phyloP scores from a whole-genome alignment of 2,797 vertebrate species.

The Sebastes melanostomus region DNA sequence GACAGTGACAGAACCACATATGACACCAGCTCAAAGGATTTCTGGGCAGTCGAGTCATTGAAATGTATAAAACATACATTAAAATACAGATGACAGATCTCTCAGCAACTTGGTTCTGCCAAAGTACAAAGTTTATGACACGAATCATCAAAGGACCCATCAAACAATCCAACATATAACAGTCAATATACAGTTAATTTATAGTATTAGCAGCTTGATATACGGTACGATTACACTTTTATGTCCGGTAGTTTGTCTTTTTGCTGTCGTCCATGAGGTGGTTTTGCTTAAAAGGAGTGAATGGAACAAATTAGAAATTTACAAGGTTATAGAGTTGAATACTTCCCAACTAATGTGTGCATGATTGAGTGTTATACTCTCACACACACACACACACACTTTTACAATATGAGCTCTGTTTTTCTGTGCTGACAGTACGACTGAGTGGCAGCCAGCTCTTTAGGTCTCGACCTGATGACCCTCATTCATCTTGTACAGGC shows the following conservation, averaged over 20 bases:
- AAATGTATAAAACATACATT: background rate
- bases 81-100: background rate
- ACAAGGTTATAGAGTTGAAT: background rate
- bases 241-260: background rate
- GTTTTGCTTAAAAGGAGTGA: background rate
- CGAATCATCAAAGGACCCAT: background rate
- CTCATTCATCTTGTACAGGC: constrained; percentile 19
- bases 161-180: background rate
- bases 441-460: constrained; percentile 22
- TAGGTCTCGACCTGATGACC: background rate
- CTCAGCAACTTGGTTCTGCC: background rate
- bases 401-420: background rate
- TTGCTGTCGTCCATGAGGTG: background rate
- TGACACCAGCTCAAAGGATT: background rate
- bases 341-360: background rate
- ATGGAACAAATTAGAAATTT: background rate
- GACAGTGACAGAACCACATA: background rate
- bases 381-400: background rate
- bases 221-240: background rate
- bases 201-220: background rate
- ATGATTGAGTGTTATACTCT: background rate
- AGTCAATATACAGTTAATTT: background rate
- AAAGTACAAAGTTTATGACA: background rate
- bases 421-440: background rate
- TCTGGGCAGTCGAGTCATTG: background rate